Conservation (phyloP, 64 coral and sea anemone genomes). For the Catalaphyllia jardinei region DNA sequence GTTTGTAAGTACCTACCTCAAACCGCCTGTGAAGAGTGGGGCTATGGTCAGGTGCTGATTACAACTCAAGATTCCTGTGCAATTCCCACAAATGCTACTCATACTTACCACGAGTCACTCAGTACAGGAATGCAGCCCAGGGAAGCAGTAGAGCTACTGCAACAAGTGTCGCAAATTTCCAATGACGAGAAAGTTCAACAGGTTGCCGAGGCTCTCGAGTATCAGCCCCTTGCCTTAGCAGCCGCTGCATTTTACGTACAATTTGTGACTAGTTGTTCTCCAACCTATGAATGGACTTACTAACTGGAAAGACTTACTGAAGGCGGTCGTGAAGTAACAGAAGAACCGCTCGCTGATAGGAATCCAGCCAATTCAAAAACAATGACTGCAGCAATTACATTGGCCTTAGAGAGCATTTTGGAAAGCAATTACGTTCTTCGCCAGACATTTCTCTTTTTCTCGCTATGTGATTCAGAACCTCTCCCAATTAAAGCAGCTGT, state of each 20-base stretch:
- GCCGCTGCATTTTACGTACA: conserved; percentile 32
- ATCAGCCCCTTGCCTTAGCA: conserved; percentile 40
- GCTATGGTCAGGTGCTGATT: conserved; percentile 8
- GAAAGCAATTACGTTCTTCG: neutral
- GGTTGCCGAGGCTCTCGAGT: conserved; percentile 19
- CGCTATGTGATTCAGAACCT: neutral
- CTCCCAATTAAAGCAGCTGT: neutral
- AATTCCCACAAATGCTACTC: neutral
- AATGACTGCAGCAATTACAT: neutral
- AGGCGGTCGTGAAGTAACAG: conserved; percentile 29
- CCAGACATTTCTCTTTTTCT: neutral
- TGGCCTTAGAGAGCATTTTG: neutral
- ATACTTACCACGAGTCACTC: neutral
- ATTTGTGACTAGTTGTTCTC: neutral
- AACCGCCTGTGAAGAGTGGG: neutral
- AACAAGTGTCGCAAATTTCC: neutral
- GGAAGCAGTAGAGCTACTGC: neutral
- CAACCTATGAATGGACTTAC: conserved; percentile 1
- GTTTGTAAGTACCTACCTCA: neutral
- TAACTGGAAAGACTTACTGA: conserved; percentile 39
- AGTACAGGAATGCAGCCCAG: neutral
- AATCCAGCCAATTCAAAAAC: neutral
- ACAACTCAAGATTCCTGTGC: conserved; percentile 22
- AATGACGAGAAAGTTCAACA: neutral
- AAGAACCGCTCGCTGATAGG: neutral